A percentile compares a stretch with the other conserved stretches of the same genome.
Conservation (phyloP, 2,797 vertebrate species). For the Sylvilagus floridanus region DNA sequence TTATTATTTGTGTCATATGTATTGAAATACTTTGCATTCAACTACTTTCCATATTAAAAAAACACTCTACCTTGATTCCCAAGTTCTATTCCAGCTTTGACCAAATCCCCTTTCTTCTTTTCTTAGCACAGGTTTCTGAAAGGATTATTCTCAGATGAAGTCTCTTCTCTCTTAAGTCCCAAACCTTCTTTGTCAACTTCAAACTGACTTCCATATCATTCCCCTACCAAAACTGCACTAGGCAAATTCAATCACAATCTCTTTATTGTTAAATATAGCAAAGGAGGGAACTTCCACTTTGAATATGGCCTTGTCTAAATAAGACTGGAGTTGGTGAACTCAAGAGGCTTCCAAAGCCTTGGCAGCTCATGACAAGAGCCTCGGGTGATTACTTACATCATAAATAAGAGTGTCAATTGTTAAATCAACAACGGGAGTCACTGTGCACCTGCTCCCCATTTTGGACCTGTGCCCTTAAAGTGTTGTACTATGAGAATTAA, state of each 20-base stretch:
- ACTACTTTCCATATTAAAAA: neutral
- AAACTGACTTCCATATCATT: neutral
- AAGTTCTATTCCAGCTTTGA: neutral
- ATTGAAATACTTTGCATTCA: neutral
- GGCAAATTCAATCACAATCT: neutral
- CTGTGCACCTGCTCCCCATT: too few species aligned
- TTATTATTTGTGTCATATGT: neutral
- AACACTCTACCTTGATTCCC: neutral
- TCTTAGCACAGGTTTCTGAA: neutral
- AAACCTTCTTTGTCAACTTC: neutral
- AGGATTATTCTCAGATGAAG: neutral
- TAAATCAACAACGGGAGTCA: too few species aligned
- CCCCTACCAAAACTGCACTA: neutral
- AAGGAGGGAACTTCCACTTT: neutral
- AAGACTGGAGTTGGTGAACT: too few species aligned
- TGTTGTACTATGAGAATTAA: too few species aligned
- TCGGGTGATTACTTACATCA: too few species aligned
- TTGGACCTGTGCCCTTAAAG: too few species aligned
- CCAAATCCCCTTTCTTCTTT: neutral
- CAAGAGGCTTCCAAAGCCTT: too few species aligned
- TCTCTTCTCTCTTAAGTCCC: neutral
- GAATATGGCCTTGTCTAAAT: too few species aligned
- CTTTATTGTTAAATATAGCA: conserved; percentile 16
- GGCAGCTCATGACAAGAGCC: too few species aligned
- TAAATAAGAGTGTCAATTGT: too few species aligned